Base-by-base conservation (phyloP, 2,888 invertebrate species). In the Nematopogon swammerdamellus region DNA sequence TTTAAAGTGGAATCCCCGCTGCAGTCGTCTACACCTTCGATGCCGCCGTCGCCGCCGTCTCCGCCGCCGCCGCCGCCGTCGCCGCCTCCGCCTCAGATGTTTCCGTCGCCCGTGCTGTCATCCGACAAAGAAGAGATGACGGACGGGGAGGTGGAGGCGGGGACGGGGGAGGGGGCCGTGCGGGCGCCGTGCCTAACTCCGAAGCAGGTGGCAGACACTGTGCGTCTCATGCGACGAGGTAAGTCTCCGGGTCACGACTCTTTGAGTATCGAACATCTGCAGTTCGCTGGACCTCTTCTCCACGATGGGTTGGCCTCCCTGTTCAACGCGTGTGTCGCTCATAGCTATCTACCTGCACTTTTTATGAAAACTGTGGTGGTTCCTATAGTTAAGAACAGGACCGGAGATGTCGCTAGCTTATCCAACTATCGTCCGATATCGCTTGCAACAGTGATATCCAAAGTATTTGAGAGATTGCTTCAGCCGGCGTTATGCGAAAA, bases 401-500 rank as follows among this genome's bases (percentile, higher is more conserved):
- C 54, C 2, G 56, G 54, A 4, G 54, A 55, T 19, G 25, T 52
- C 8, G 36, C 48, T 1, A 19, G 10, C 36, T 2, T 36, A 2
- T 48, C 25, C 10, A 57, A 56, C 25, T 57, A 55, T 42, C 44
- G 55, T 4, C 54, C 54, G 14, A 57, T 55, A n/a, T 56, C 54
- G 1, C 19, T 55, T 10, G 55, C 52, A 0, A 56, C 55, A 2
- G 49, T 56, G 3, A 14, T 55, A 3, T 54, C 53, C 1, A 55
- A 55, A 44, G 47, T 56, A 16, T n/a, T 56, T 6, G 53, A 57
- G 18, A 48, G 50, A 11, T 19, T 55, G 18, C 36, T 56, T 20
- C 50, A 54, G 45, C 53, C 51, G 1, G 47, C 50, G 2, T 14
- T 54, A 2, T 20, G 20, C 8, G 18, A n/a, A 2, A 47, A 53